phyloP scores from a whole-genome alignment of 2,113 vertebrate genomes.

The Grammatotria lemairii region DNA sequence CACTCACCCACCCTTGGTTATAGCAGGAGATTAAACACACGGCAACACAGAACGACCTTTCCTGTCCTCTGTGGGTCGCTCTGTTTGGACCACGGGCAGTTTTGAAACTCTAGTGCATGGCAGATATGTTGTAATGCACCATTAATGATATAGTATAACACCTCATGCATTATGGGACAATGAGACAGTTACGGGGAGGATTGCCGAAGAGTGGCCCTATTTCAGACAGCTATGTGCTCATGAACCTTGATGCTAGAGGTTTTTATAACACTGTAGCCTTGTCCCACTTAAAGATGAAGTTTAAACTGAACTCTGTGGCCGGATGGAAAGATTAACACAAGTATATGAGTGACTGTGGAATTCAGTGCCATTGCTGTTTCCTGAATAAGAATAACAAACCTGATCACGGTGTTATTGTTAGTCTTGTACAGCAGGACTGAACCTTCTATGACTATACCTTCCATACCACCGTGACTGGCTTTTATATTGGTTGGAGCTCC shows the following conservation, averaged over 20 bases:
- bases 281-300: background rate
- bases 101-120: background rate
- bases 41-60: conserved; percentile 16
- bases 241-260: background rate
- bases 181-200: background rate
- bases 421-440: background rate
- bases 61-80: conserved; percentile 37
- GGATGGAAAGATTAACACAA: background rate
- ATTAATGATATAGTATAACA: background rate
- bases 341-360: background rate
- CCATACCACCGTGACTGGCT: background rate
- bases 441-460: background rate
- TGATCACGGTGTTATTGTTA: background rate
- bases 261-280: background rate
- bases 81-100: background rate
- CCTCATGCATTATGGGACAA: background rate
- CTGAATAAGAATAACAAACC: background rate
- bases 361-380: background rate
- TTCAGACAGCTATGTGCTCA: background rate
- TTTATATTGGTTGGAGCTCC: background rate
- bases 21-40: conserved; percentile 35
- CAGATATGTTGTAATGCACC: background rate
- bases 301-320: background rate
- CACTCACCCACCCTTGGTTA: background rate
- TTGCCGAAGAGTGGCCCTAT: background rate